Percentiles rank a stretch among this genome's conserved stretches.
These are phyloP conservation scores for Macrophya annulata DNA, from an alignment of 2,888 invertebrate species.

Conservation along the genomic window DNA sequence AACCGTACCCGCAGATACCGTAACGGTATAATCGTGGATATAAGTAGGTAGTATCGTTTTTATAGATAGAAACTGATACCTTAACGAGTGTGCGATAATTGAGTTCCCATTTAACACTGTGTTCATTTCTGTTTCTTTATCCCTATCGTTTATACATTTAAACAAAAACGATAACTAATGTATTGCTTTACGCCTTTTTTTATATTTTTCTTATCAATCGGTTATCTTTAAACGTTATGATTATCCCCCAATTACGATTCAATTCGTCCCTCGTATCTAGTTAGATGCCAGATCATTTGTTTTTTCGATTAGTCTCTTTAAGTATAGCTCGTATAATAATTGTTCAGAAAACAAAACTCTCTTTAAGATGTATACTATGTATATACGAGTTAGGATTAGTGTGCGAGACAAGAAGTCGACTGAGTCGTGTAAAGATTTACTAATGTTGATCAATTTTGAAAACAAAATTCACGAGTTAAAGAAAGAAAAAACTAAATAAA, in stretches of 20 bases:
- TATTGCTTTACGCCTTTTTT: too few species aligned
- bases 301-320: background rate
- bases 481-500: background rate
- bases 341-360: background rate
- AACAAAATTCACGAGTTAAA: background rate
- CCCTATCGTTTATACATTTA: background rate
- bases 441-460: background rate
- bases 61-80: background rate
- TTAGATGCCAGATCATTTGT: background rate
- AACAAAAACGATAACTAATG: background rate
- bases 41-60: background rate
- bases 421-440: background rate
- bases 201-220: too few species aligned
- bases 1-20: constrained; percentile 23
- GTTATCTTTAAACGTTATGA: background rate
- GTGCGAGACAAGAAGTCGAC: too few species aligned
- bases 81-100: constrained; percentile 7
- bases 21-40: constrained; percentile 25
- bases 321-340: background rate
- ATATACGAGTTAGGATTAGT: too few species aligned
- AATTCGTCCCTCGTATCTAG: background rate
- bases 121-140: background rate
- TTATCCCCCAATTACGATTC: background rate
- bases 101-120: background rate
- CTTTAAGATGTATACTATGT: too few species aligned